Base-by-base conservation (phyloP, 1,140 invertebrate species). In the Listronotus bonariensis region DNA sequence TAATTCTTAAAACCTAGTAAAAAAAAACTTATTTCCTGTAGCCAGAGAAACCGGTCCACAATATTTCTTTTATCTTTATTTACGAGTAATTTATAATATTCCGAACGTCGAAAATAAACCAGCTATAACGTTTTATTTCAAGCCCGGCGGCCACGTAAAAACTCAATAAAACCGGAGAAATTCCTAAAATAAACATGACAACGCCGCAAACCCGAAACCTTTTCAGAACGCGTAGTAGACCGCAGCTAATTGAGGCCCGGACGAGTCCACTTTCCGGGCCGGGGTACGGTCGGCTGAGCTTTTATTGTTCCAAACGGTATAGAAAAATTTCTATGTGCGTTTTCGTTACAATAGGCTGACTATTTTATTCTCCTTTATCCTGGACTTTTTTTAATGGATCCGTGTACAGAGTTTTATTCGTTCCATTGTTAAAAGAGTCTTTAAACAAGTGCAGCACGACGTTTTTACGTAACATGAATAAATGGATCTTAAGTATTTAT, bases 191-290 rank as follows among this genome's bases (percentile, higher is more conserved):
- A 15, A 61, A 55, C 31, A 34, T 43, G 56, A 56, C 57, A 64
- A 62, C 68, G 58, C 52, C 60, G 70, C 54, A 60, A 62, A 61
- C 55, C 41, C 55, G 58, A 60, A 63, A 72, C 52, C 65, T 76
- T 76, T 74, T 74, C 65, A 69, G 68, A 60, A 71, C 68, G 74
- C 64, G 48, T 76, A 76, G 71, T 76, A 76, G 64, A 51, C 56
- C 67, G 71, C 67, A n/a, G 74, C 70, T 74, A 76, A 76, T 76
- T 76, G 72, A 76, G 64, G 72, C 68, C 65, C 49, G 70, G 52
- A 49, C 72, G 69, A 72, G 68, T 73, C 74, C 52, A 75, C 68
- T 73, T 73, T 68, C 64, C 57, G 38, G 46, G 20, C 20, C 63
- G 59, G 60, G 59, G 72, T 65, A 55, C 46, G 69, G 69, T 67